A percentile compares a stretch with the other conserved stretches of the same genome.
phyloP scores from a whole-genome alignment of 2,888 invertebrate genomes.

The Hermodice carunculata region DNA sequence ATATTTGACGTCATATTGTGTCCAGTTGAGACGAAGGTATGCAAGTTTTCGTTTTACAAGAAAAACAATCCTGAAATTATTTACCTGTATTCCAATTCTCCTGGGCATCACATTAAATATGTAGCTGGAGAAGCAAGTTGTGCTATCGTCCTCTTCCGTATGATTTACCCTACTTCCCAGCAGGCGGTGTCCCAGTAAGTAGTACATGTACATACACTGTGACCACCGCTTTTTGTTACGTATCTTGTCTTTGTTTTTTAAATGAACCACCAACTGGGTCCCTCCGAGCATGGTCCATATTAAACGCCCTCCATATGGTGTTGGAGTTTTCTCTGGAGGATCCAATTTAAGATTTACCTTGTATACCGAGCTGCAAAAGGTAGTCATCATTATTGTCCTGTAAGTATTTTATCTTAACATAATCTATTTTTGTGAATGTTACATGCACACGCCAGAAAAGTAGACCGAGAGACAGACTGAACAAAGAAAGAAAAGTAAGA shows the following conservation, averaged over 20 bases:
- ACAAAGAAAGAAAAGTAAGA: too few relatives aligned
- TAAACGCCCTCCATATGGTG: conserved; percentile 94
- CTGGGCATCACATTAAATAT: too few relatives aligned
- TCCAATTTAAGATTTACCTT: conserved; percentile 12
- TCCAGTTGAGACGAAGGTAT: too few relatives aligned
- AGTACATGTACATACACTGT: conserved; percentile 75
- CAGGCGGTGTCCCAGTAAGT: conserved; percentile 62
- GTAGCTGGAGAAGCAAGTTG: too few relatives aligned
- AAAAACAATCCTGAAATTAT: too few relatives aligned
- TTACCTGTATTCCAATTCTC: not conserved
- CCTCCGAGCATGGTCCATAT: conserved; percentile 95
- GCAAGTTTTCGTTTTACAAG: too few relatives aligned
- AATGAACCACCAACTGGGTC: conserved; percentile 94
- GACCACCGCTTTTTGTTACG: conserved; percentile 98
- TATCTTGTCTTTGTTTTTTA: conserved; percentile 95
- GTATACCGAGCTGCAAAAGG: conserved; percentile 2
- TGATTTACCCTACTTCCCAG: conserved; percentile 48
- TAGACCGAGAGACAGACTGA: too few relatives aligned
- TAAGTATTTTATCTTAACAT: too few relatives aligned
- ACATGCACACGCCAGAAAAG: too few relatives aligned
- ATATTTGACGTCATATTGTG: too few relatives aligned
- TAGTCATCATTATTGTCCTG: not conserved
- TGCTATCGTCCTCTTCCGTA: too few relatives aligned
- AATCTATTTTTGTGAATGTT: too few relatives aligned
- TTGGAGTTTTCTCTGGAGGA: conserved; percentile 89